Conservation (phyloP, 2,113 vertebrate genomes). For the Panurus biarmicus region DNA sequence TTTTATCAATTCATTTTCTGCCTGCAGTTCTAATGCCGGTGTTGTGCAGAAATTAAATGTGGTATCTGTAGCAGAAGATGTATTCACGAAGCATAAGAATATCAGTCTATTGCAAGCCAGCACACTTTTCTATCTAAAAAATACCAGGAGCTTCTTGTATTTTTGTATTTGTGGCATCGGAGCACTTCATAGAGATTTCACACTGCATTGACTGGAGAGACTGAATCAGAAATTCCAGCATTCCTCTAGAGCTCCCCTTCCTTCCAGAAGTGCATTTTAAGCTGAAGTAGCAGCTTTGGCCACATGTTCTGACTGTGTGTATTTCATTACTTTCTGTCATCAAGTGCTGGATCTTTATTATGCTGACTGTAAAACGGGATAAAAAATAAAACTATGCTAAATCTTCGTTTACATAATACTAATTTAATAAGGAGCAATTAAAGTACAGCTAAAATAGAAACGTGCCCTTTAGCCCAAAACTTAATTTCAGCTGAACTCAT, state of each 20-base stretch:
- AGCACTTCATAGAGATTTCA: neutral
- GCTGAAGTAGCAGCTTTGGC: neutral
- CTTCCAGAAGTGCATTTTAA: neutral
- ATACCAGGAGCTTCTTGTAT: neutral
- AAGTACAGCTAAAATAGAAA: conserved; percentile 23
- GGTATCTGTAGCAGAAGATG: neutral
- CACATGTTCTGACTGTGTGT: neutral
- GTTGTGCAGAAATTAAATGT: neutral
- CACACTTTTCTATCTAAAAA: neutral
- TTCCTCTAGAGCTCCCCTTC: neutral
- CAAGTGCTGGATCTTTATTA: neutral
- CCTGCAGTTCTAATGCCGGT: neutral
- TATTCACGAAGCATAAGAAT: neutral
- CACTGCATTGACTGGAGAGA: neutral
- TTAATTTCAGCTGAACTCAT: neutral
- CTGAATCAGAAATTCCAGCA: neutral
- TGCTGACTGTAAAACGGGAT: neutral
- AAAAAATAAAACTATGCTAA: neutral
- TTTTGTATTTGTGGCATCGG: neutral
- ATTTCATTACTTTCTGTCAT: neutral
- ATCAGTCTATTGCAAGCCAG: neutral
- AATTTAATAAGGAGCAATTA: conserved; percentile 2
- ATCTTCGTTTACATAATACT: neutral
- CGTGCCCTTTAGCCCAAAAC: neutral
- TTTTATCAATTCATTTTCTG: neutral